Conservation (phyloP, 2,888 invertebrate species). For the Phanerotoma sp. region DNA sequence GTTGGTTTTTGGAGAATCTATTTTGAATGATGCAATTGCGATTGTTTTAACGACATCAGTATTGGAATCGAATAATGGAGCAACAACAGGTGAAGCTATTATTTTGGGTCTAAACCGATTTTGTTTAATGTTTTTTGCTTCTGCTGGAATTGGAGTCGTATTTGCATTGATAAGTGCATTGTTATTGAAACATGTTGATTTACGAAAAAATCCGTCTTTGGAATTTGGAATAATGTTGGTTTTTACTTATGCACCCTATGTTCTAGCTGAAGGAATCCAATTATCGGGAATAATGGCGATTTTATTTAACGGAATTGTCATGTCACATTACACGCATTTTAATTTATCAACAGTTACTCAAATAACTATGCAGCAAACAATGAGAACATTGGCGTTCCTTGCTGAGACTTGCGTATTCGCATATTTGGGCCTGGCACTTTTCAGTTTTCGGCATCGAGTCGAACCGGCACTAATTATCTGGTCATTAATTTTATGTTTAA, state of each 20-base stretch:
- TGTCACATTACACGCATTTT: constrained; percentile 99
- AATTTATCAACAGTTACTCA: constrained; percentile 98
- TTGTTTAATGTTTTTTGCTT: constrained; percentile 97
- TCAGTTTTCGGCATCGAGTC: constrained; percentile 88
- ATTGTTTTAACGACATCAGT: constrained; percentile 95
- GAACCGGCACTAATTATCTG: constrained; percentile 91
- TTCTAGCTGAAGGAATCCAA: constrained; percentile 94
- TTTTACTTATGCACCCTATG: constrained; percentile 98
- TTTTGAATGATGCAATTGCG: constrained; percentile 97
- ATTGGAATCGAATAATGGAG: constrained; percentile 69
- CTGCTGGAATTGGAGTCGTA: constrained; percentile 92
- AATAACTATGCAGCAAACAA: constrained; percentile 99
- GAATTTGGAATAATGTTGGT: constrained; percentile 99
- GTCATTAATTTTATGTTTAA: constrained; percentile 88
- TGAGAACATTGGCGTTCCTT: constrained; percentile 95
- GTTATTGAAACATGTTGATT: constrained; percentile 90
- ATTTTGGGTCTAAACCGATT: constrained; percentile 86
- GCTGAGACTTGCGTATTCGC: constrained; percentile 99
- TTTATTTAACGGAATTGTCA: constrained; percentile 96
- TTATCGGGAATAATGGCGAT: constrained; percentile 99
- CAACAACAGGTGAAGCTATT: constrained; percentile 80
- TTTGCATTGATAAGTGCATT: constrained; percentile 93
- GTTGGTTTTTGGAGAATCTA: constrained; percentile 97
- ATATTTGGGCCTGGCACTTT: constrained; percentile 91
- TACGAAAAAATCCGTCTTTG: constrained; percentile 94